Conservation (phyloP, 2,797 vertebrate genomes). For the Cossypha niveicapilla region DNA sequence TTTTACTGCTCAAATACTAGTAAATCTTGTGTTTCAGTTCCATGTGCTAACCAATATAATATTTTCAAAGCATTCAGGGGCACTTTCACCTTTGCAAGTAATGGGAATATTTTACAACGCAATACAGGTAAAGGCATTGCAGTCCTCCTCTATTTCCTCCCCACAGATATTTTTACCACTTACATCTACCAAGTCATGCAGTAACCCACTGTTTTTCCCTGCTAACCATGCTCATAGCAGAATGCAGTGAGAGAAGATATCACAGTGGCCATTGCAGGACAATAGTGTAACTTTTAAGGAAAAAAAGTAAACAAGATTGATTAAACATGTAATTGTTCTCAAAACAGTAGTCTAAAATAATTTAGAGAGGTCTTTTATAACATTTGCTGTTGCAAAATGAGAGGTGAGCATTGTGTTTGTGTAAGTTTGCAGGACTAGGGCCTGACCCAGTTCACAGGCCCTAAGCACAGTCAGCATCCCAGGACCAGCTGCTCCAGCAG, state of each 20-base stretch:
- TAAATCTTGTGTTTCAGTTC: not conserved
- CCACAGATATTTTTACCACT: not conserved
- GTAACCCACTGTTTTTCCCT: not conserved
- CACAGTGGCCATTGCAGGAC: fast-evolving
- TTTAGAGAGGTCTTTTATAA: not conserved
- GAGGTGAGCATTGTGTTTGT: not conserved
- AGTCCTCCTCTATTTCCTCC: not conserved
- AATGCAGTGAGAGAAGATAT: not conserved
- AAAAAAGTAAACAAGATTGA: not conserved
- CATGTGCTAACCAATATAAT: slow-evolving; percentile 66
- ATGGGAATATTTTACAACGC: slow-evolving; percentile 69
- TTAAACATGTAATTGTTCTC: not conserved
- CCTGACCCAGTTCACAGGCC: not conserved
- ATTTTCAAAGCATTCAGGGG: slow-evolving; percentile 85
- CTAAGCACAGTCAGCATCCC: fast-evolving
- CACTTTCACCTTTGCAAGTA: slow-evolving; percentile 72
- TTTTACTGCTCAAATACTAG: slow-evolving; percentile 21
- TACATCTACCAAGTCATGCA: not conserved
- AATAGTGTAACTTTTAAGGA: not conserved
- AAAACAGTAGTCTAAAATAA: not conserved
- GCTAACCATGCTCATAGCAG: not conserved
- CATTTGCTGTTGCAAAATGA: not conserved
- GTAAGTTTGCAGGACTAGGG: not conserved
- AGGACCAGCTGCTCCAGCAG: not conserved
- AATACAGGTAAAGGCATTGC: slow-evolving; percentile 78